A percentile compares a stretch with the other conserved stretches of the same genome.
Evolutionary conservation across 2,797 vertebrate genomes (phyloP).

Genomic region (Loriculus beryllinus): DNA sequence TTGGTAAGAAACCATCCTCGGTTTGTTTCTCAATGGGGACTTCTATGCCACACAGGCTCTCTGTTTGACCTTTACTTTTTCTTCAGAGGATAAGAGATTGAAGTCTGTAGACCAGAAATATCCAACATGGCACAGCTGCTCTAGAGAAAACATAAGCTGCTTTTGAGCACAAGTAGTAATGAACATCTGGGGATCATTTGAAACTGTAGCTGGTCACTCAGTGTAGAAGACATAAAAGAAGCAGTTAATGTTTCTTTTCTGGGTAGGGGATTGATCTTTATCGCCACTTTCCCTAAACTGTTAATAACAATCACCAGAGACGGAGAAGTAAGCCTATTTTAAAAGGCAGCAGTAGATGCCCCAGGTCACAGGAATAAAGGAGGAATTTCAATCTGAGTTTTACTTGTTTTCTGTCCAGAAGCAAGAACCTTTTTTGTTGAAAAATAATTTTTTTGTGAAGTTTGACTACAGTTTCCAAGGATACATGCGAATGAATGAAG

Average conservation of each 20-base stretch:
- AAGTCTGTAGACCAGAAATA: slow-evolving; percentile 26
- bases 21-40: slow-evolving; percentile 60
- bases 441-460: background rate
- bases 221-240: slow-evolving; percentile 36
- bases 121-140: background rate
- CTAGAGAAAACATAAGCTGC: background rate
- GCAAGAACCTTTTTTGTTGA: background rate
- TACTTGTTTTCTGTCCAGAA: slow-evolving; percentile 19
- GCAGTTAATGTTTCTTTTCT: slow-evolving; percentile 41
- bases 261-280: slow-evolving; percentile 49
- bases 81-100: slow-evolving; percentile 34
- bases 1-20: slow-evolving; percentile 16
- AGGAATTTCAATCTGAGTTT: background rate
- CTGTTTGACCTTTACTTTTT: slow-evolving; percentile 50
- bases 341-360: slow-evolving; percentile 26
- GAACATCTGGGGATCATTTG: slow-evolving; percentile 29
- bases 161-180: background rate
- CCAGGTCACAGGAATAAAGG: slow-evolving; percentile 3
- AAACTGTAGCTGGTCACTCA: slow-evolving; percentile 20
- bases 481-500: background rate
- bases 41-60: background rate
- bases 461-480: background rate
- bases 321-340: background rate
- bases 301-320: slow-evolving; percentile 60
- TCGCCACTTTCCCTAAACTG: slow-evolving; percentile 48